phyloP scores from a whole-genome alignment of 2,113 vertebrate genomes.

The Triplophysa siluroides region DNA sequence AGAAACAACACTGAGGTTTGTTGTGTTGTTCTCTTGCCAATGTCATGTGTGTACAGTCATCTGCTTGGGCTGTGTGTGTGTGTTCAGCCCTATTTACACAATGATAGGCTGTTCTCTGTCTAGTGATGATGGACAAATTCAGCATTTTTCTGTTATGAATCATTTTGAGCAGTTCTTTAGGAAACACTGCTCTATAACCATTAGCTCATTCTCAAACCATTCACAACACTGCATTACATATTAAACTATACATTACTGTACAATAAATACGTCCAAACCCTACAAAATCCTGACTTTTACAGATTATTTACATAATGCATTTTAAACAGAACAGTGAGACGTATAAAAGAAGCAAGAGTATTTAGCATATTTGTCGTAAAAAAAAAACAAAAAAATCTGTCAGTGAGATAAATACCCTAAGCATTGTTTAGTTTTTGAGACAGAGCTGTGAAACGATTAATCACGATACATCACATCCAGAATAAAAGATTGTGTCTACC shows the following conservation, averaged over 20 bases:
- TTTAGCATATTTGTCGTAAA: not conserved
- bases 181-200: constrained; percentile 47
- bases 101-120: constrained; percentile 42
- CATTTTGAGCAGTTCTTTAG: constrained; percentile 46
- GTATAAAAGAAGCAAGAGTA: too few relatives aligned
- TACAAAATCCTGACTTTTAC: not conserved
- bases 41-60: constrained; percentile 16
- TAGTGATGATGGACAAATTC: constrained; percentile 49
- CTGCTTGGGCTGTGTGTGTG: not conserved
- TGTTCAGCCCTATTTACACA: not conserved
- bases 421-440: too few relatives aligned
- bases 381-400: not conserved
- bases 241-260: constrained; percentile 30
- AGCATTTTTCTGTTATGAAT: constrained; percentile 48
- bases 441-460: too few relatives aligned
- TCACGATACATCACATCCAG: too few relatives aligned
- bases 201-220: constrained; percentile 7
- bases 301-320: not conserved
- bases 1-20: not conserved
- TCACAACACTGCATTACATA: constrained; percentile 26
- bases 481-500: too few relatives aligned
- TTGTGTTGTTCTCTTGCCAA: not conserved
- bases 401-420: not conserved
- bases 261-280: not conserved
- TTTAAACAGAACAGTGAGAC: too few relatives aligned